Evolutionary conservation across 2,888 invertebrate genomes (phyloP).

Genomic region (Brachynemurus nebulosus): DNA sequence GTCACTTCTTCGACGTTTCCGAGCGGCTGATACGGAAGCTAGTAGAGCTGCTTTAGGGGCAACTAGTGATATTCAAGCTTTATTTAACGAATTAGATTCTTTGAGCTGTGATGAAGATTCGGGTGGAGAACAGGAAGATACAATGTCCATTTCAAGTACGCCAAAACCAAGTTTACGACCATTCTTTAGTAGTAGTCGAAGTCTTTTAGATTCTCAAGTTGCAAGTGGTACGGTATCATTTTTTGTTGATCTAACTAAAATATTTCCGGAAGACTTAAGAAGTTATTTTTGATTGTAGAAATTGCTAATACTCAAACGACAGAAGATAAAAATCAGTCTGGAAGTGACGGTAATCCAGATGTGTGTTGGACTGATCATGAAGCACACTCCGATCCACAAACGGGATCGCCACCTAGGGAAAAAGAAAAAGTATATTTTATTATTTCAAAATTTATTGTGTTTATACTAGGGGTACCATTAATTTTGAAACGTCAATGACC

Average conservation of each 20-base stretch:
- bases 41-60: constrained; percentile 49
- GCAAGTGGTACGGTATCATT: constrained; percentile 18
- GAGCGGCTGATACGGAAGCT: constrained; percentile 81
- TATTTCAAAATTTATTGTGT: neutral
- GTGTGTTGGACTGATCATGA: constrained; percentile 50
- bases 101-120: constrained; percentile 77
- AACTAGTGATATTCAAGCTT: constrained; percentile 81
- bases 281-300: constrained; percentile 6
- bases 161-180: constrained; percentile 92
- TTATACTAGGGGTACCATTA: neutral
- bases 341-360: constrained; percentile 39
- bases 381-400: constrained; percentile 49
- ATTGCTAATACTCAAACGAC: constrained; percentile 20
- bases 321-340: constrained; percentile 33
- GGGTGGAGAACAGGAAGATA: constrained; percentile 89
- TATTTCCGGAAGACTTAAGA: neutral
- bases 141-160: constrained; percentile 91
- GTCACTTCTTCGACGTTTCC: constrained; percentile 83
- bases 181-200: constrained; percentile 85
- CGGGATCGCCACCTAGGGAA: constrained; percentile 40
- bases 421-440: constrained; percentile 26
- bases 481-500: neutral
- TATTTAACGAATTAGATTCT: constrained; percentile 92
- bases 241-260: neutral
- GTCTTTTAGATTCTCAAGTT: constrained; percentile 38